Conservation (phyloP, 2,797 vertebrate genomes). For the Sebastes hopkinsi region DNA sequence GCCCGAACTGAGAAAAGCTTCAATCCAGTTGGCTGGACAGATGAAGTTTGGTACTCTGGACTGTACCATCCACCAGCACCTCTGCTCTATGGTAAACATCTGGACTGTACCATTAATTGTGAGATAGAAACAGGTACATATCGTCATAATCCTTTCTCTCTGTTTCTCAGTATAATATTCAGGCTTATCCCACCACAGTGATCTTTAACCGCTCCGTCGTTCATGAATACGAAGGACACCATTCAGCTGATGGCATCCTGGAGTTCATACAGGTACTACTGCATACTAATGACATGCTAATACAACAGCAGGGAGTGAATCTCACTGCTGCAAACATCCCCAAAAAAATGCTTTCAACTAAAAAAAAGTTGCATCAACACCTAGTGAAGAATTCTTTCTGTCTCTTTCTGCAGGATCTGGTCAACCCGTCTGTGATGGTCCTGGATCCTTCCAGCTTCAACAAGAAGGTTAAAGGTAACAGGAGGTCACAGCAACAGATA, state of each 20-base stretch:
- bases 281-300: not conserved
- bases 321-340: not conserved
- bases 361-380: not conserved
- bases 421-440: conserved; percentile 88
- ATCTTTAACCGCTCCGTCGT: conserved; percentile 94
- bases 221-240: conserved; percentile 96
- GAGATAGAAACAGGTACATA: not conserved
- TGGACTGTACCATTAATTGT: not conserved
- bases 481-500: not conserved
- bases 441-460: conserved; percentile 88
- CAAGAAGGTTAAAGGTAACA: conserved; percentile 85
- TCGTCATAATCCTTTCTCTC: not conserved
- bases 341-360: not conserved
- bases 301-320: not conserved
- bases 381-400: not conserved
- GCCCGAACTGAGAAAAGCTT: conserved; percentile 95
- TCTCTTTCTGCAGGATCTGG: conserved; percentile 86
- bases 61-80: conserved; percentile 92
- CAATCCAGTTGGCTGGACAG: conserved; percentile 91
- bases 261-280: conserved; percentile 92
- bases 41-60: conserved; percentile 95
- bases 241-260: conserved; percentile 94
- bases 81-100: conserved; percentile 81
- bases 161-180: conserved; percentile 90
- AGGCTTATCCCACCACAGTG: conserved; percentile 95